Evolutionary conservation across 2,888 invertebrate genomes (phyloP).

Genomic region (Drosophila mayaguana): DNA sequence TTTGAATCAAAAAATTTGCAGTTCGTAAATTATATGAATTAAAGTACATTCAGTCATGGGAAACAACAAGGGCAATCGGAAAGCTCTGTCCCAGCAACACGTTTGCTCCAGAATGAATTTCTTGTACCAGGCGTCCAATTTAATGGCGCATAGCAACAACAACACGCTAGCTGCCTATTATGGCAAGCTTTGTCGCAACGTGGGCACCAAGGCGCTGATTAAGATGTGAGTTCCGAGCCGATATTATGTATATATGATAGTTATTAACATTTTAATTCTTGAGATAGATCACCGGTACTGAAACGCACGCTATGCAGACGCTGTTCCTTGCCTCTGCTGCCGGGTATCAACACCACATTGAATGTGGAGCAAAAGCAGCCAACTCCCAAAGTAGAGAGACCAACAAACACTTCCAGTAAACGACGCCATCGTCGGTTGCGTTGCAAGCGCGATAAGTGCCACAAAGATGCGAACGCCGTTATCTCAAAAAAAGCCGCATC

Average conservation of each 20-base stretch:
- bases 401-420: not conserved
- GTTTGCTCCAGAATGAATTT: constrained; percentile 82
- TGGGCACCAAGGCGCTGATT: constrained; percentile 82
- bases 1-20: not conserved
- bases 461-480: not conserved
- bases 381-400: not conserved
- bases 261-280: not conserved
- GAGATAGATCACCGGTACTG: constrained; percentile 81
- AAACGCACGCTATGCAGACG: constrained; percentile 83
- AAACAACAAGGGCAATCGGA: constrained; percentile 49
- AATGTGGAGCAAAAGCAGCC: constrained; percentile 9
- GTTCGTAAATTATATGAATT: not conserved
- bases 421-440: constrained; percentile 36
- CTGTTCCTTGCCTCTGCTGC: constrained; percentile 80
- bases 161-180: constrained; percentile 82
- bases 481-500: not conserved
- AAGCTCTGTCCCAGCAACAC: constrained; percentile 51
- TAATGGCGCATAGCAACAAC: constrained; percentile 81
- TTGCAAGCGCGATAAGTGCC: not conserved
- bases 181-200: constrained; percentile 81
- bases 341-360: constrained; percentile 79
- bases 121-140: constrained; percentile 83
- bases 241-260: not conserved
- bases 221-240: constrained; percentile 77
- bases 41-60: constrained; percentile 21